Conservation (phyloP, 2,888 invertebrate species). For the Lasioglossum calceatum region DNA sequence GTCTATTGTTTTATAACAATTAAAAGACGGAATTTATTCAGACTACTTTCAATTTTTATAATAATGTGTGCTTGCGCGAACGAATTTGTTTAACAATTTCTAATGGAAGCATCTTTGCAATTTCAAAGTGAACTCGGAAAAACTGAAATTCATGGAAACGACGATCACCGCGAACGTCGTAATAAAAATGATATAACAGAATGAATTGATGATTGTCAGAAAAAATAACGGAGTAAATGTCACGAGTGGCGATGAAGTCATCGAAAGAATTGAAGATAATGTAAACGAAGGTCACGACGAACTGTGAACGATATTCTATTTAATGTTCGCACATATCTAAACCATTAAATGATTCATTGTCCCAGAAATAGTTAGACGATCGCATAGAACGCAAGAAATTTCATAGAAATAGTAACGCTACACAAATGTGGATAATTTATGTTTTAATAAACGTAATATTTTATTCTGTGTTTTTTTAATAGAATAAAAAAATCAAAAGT, state of each 20-base stretch:
- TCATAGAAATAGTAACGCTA: not conserved
- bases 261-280: slow-evolving; percentile 4
- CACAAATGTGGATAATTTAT: not conserved
- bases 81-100: no score
- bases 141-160: not conserved
- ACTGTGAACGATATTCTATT: not conserved
- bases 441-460: not conserved
- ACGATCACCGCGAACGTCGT: not conserved
- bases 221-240: slow-evolving; percentile 19
- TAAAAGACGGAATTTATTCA: no score
- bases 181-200: slow-evolving; percentile 2
- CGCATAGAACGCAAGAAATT: not conserved
- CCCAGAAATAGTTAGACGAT: not conserved
- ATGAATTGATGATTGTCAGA: not conserved
- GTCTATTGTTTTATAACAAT: not conserved
- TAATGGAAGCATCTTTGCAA: no score
- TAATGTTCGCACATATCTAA: not conserved
- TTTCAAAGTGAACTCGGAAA: no score
- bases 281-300: slow-evolving; percentile 8
- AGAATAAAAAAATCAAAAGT: not conserved
- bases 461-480: not conserved
- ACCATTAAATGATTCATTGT: not conserved
- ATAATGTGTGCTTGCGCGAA: no score
- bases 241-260: slow-evolving; percentile 11
- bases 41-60: no score